Percentiles rank a stretch among this genome's conserved stretches.
Conservation (phyloP, 2,113 vertebrate species). For the Hyperopisus bebe region DNA sequence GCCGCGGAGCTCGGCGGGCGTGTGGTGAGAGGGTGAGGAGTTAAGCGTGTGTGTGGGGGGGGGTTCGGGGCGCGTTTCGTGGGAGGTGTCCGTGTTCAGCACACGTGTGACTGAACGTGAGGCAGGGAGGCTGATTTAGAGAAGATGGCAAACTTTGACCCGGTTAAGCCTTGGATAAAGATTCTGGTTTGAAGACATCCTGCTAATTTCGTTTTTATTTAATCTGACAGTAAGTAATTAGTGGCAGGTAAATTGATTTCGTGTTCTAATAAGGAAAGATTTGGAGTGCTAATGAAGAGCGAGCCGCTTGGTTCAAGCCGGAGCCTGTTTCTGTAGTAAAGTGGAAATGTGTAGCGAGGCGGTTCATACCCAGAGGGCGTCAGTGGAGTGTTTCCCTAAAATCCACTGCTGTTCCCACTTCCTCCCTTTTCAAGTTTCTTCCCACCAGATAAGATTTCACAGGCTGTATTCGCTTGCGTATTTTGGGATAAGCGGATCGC, state of each 20-base stretch:
- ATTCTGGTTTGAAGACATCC: background rate
- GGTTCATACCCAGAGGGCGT: background rate
- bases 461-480: background rate
- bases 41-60: background rate
- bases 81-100: background rate
- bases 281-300: background rate
- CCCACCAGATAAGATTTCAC: background rate
- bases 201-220: background rate
- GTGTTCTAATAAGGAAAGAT: background rate
- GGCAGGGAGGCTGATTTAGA: background rate
- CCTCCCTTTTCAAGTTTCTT: background rate
- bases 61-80: background rate
- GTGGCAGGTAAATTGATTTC: slow-evolving; percentile 14
- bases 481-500: background rate
- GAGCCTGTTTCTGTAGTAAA: background rate
- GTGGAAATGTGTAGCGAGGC: background rate
- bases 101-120: background rate
- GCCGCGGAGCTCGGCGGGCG: background rate
- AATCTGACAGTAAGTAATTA: slow-evolving; percentile 8
- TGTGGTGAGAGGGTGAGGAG: background rate
- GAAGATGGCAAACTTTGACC: slow-evolving; percentile 4
- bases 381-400: background rate
- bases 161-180: background rate
- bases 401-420: background rate
- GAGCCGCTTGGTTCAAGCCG: background rate